Base-by-base conservation (phyloP, 2,113 vertebrate species). In the Percopsis transmontana region DNA sequence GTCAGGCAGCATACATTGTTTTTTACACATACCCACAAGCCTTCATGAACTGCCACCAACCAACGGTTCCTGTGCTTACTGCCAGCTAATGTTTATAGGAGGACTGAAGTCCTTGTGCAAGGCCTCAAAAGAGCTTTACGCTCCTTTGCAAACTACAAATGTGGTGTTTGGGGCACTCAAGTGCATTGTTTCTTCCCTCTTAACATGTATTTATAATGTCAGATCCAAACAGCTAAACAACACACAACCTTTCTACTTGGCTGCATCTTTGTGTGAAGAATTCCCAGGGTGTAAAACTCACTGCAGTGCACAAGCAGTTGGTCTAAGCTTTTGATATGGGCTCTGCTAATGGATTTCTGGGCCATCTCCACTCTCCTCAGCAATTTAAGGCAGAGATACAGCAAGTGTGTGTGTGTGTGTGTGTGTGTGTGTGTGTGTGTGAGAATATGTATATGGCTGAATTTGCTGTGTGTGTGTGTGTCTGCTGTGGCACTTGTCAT, bases 241-340 rank as follows among this genome's bases (percentile, higher is more conserved):
- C 27, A 60, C 63, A 68, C 63, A 21, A 1, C 39, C 72, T 74
- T 61, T 77, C 47, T 78, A 76, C 66, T 67, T 20, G 1, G 53
- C 67, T 73, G n/a, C 57, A 42, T 68, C 62, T 82, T 83, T 79
- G 67, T 40, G 44, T 41, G 58, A 61, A 68, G 73, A 72, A 82
- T 80, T 86, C 82, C 76, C 77, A 57, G 66, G 76, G 79, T 67
- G 57, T 10, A 58, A 71, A 56, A 67, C 50, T 48, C 16, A 38
- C 74, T 71, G 77, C 73, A 24, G 74, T 77, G 61, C 68, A 12
- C 52, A 21, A 59, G 64, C 57, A 3, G 47, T 64, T 67, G 38
- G 68, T 57, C 47, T 61, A 68, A 78, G 80, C 74, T 73, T 84
- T 73, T 72, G 61, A 89, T 79, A 76, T 42, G 44, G 67, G 58